These are phyloP conservation scores for Raphicerus campestris DNA, from an alignment of 2,113 vertebrate species.

Conservation along the genomic window DNA sequence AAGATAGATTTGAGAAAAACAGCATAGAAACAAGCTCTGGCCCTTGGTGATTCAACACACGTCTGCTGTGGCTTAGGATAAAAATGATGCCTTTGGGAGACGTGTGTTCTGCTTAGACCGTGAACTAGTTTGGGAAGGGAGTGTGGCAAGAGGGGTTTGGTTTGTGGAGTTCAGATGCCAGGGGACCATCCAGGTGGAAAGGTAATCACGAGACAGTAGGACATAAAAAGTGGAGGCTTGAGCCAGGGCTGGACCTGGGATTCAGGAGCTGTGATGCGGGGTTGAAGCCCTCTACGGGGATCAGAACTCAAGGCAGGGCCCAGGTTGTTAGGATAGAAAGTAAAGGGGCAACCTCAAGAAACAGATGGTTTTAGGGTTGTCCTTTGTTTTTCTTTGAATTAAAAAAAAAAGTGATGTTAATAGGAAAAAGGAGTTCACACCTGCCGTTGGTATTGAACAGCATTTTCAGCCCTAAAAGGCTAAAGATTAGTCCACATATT, in stretches of 20 bases:
- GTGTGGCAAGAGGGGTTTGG: neutral
- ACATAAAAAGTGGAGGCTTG: neutral
- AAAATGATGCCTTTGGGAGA: neutral
- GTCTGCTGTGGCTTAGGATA: neutral
- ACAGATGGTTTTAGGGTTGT: neutral
- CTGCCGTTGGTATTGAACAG: neutral
- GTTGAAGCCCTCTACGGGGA: neutral
- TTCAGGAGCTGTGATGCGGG: neutral
- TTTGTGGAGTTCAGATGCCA: neutral
- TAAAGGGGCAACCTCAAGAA: neutral
- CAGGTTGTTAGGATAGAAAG: no score
- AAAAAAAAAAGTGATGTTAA: neutral
- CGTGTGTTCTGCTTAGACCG: neutral
- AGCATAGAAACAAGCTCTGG: neutral
- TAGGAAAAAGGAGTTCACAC: neutral
- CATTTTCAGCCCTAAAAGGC: neutral
- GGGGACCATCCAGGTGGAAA: slow-evolving; percentile 23
- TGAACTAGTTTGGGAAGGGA: neutral
- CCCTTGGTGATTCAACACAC: neutral
- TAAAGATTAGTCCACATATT: neutral
- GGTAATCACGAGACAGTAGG: slow-evolving; percentile 8
- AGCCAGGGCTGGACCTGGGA: neutral
- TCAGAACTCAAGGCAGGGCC: rapidly evolving
- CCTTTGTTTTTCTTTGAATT: neutral
- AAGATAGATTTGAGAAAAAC: neutral